Base-by-base conservation (phyloP, 1,140 invertebrate genomes). In the Saccostrea cuccullata region DNA sequence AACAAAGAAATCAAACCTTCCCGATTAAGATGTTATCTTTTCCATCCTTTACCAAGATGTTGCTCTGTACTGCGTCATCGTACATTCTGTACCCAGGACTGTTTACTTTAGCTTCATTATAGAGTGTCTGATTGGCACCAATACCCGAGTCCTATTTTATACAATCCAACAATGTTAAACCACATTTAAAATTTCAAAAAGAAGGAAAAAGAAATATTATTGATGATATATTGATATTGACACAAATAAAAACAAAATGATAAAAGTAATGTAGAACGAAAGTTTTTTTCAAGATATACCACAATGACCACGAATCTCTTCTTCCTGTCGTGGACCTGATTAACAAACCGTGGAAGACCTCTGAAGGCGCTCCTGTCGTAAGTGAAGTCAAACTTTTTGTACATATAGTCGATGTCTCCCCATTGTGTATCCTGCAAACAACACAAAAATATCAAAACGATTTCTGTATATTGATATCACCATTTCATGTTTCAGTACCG, bases 401-500 rank as follows among this genome's bases (percentile, higher is more conserved):
- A 91, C 93, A 95, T 94, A 85, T 94, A 94, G 89, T 96, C 96
- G 85, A 96, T 95, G 88, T 96, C 96, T 77, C 93, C 93, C 92
- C 93, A 95, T 84, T 95, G 94, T 36, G 94, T 94, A 88, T 96
- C 95, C 95, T 94, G 86, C n/a, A 73, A 86, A 58, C n/a, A 84
- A 26, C 0, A 64, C 13, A 13, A 6, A 64, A 64, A 3, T 13
- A 83, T 83, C n/a, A 83, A 64, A 17, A 47, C 47, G 47, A 47
- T 47, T 47, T 47, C 6, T 47, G 47, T 36, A 36, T 3, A 6
- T 47, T 47, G 47, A 47, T 47, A 8, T 47, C 47, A 47, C 9
- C 9, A 47, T 47, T 47, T 47, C 47, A 47, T 47, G 47, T 47
- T 47, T 8, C 5, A 47, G 47, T 47, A 47, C 47, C 30, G 30